These are phyloP conservation scores for Mormyrops attenuatus DNA, from an alignment of 2,797 vertebrate genomes.

Conservation along the genomic window DNA sequence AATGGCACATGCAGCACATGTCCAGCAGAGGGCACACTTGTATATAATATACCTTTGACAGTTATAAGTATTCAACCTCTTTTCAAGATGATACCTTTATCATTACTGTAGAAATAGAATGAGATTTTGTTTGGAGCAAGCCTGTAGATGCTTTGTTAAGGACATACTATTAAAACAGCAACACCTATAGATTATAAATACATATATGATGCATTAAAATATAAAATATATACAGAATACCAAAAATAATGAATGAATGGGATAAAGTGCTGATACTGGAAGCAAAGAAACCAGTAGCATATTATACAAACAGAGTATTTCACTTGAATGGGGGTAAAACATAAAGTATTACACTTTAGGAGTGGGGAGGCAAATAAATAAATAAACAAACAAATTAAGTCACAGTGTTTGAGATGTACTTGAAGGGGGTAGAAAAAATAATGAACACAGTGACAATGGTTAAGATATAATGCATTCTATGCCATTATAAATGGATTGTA, in stretches of 20 bases:
- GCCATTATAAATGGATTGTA: neutral
- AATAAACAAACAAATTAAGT: neutral
- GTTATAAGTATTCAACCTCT: neutral
- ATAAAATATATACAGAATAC: too few relatives aligned
- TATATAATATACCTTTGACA: neutral
- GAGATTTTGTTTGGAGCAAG: neutral
- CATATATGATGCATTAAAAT: too few relatives aligned
- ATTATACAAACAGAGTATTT: neutral
- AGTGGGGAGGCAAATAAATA: neutral
- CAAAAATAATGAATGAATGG: too few relatives aligned
- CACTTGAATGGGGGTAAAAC: too few relatives aligned
- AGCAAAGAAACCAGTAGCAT: neutral
- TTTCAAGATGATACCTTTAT: neutral
- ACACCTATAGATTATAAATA: neutral
- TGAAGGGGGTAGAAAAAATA: neutral
- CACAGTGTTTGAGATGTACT: neutral
- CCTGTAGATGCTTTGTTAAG: neutral
- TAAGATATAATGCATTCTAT: neutral
- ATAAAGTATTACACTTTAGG: neutral
- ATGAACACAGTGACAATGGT: neutral
- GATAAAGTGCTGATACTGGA: too few relatives aligned
- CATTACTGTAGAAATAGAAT: neutral
- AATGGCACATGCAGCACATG: neutral
- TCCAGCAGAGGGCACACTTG: slow-evolving; percentile 2
- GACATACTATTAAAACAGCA: neutral